Conservation (phyloP, 2,113 vertebrate genomes). For the Prinia subflava region DNA sequence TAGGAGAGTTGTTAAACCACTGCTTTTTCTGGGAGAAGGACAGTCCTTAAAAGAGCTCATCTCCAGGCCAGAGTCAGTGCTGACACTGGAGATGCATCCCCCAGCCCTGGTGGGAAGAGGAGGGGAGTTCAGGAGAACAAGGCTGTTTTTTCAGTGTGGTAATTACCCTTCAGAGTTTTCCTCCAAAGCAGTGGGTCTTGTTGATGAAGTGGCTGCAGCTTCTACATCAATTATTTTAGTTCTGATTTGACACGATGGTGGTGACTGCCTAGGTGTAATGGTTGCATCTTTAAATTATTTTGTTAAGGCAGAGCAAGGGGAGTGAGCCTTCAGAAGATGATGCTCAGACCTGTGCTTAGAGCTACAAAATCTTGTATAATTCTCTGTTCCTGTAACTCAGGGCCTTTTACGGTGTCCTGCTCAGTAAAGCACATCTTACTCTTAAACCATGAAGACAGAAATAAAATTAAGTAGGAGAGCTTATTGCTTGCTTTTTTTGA, state of each 20-base stretch:
- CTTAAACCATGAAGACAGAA: not conserved
- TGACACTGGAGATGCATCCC: not conserved
- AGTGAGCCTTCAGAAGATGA: not conserved
- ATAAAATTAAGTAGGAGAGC: not conserved
- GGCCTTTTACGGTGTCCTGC: not conserved
- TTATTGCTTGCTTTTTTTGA: not conserved
- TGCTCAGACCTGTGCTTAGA: not conserved
- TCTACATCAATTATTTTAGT: not conserved
- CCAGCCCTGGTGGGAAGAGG: not conserved
- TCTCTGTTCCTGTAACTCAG: not conserved
- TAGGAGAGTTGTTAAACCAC: not conserved
- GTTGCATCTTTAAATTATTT: not conserved
- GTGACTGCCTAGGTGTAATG: not conserved
- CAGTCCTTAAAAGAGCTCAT: not conserved
- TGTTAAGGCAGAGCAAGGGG: not conserved
- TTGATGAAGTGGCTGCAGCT: not conserved
- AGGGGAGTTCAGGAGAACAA: not conserved
- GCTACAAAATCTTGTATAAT: not conserved
- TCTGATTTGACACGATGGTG: not conserved
- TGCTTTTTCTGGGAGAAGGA: not conserved
- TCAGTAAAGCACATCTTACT: not conserved
- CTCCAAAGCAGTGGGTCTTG: not conserved
- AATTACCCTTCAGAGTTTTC: not conserved
- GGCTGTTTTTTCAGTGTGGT: not conserved
- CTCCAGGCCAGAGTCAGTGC: not conserved